Conservation (phyloP, 1,140 invertebrate genomes). For the Lasioglossum baleicum region DNA sequence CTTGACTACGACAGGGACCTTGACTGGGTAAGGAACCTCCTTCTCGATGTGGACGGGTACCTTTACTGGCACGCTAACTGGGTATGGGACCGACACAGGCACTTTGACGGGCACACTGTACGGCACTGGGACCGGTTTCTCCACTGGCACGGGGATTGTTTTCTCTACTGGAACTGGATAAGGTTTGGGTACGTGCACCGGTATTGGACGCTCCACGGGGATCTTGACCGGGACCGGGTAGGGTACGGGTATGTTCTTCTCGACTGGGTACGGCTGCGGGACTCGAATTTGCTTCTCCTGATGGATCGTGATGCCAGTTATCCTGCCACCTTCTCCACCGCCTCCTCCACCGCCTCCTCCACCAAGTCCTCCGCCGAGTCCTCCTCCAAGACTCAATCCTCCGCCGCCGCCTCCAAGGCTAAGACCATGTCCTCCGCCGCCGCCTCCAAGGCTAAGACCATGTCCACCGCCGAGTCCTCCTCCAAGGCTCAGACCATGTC, state of each 20-base stretch:
- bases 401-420: background rate
- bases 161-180: constrained; percentile 82
- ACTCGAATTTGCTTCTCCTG: constrained; percentile 78
- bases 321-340: constrained; percentile 69
- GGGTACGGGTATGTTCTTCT: constrained; percentile 75
- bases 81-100: constrained; percentile 76
- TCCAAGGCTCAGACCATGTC: constrained; percentile 22
- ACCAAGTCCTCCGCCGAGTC: constrained; percentile 36
- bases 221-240: constrained; percentile 76
- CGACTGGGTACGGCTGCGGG: constrained; percentile 77
- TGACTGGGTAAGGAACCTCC: constrained; percentile 75
- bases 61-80: constrained; percentile 71
- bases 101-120: constrained; percentile 82
- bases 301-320: constrained; percentile 77
- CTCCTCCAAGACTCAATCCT: constrained; percentile 33
- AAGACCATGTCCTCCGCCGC: constrained; percentile 38
- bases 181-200: constrained; percentile 80
- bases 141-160: constrained; percentile 80
- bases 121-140: constrained; percentile 80
- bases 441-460: constrained; percentile 17
- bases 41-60: constrained; percentile 71
- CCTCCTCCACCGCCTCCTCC: constrained; percentile 53
- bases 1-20: constrained; percentile 79
- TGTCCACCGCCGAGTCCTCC: constrained; percentile 39
- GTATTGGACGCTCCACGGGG: constrained; percentile 80